Evolutionary conservation across 2,113 vertebrate species (phyloP), one percentile per base, ranked within the genome.

Genomic region (Paracanthobrama guichenoti): DNA sequence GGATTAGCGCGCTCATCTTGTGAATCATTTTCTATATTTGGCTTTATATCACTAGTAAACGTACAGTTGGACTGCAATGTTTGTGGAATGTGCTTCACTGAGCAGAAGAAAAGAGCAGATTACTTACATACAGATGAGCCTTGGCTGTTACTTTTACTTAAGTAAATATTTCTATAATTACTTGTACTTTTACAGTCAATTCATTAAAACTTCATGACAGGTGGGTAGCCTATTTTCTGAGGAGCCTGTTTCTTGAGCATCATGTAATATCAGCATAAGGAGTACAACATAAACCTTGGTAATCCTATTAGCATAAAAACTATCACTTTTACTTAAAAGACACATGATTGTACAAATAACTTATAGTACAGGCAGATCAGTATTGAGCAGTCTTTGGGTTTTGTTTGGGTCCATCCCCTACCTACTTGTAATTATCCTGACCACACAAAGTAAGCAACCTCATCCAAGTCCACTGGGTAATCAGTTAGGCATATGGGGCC

Each of bases 401-500:
- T 50, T 50, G 14, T 28, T 66, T 53, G 24, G 26, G 48, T 26
- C 28, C 48, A 69, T 91, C 76, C 53, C 22, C 24, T 71, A 75
- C n/a, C 14, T 5, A 10, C 16, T 66, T 50, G 12, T 3, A 24
- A 81, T 79, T 73, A 88, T 35, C 76, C 88, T 48, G 93, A 88
- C 92, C 91, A 95, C 74, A 90, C 90, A 87, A 99, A 99, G 89
- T 95, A 98, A 48, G 97, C 97, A 0, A 98, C 90, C 87, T 98
- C 96, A 0, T 98, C 96, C 88, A 99, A 91, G 87, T 97, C 96
- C 0, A 99, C 96, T 0, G 96, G 95, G 46, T 97, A 98, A 89
- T 98, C 96, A 0, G 95, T 97, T 72, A 98, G 95, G 86, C 96
- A 91, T 66, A 95, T 90, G 0, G 96, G 97, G 0, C 96, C 95